Base-by-base conservation (phyloP, 2,113 vertebrate genomes). In the Scomber scombrus region DNA sequence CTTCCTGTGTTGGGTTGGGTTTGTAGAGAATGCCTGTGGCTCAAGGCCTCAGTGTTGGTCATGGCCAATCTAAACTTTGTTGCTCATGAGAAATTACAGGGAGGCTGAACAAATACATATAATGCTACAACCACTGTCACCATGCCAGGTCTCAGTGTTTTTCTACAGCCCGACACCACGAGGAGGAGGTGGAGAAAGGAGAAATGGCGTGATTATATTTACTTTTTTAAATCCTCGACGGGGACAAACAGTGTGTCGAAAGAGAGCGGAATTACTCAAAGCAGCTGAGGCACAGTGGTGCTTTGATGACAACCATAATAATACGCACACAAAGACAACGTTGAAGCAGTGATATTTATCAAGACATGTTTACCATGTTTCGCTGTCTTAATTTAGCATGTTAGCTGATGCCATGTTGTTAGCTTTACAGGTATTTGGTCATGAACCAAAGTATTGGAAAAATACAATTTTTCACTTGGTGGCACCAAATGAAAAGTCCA, bases 21-120 rank as follows among this genome's bases (percentile, higher is more conserved):
- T 88, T 89, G 81, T 90, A 63, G 88, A 78, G 85, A 58, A 94
- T 93, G 89, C 91, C 90, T 94, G 94, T 90, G 94, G 94, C 83
- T 88, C 63, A 75, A 51, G 74, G 83, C 81, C 71, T 84, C 88
- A 54, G 77, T 81, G 66, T 88, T 81, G 66, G 78, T 81, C 81
- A 89, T n/a, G 81, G 79, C 75, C 91, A 91, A 89, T 89, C 88
- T 88, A 88, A 93, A 90, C 84, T 70, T 87, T 78, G 78, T 86
- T 88, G 79, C 56, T 58, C 74, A 70, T 73, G 56, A 80, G 46
- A 84, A 89, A 89, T 91, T 85, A 80, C 63, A 87, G 78, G 61
- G 76, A 65, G 9, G 74, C 21, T 10, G 19, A 11, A 90, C 57
- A 89, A 89, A 87, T 78, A 80, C 66, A 79, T 74, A 43, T 54